Base-by-base conservation (phyloP, 2,797 vertebrate species). In the Lindbergichthys nudifrons region DNA sequence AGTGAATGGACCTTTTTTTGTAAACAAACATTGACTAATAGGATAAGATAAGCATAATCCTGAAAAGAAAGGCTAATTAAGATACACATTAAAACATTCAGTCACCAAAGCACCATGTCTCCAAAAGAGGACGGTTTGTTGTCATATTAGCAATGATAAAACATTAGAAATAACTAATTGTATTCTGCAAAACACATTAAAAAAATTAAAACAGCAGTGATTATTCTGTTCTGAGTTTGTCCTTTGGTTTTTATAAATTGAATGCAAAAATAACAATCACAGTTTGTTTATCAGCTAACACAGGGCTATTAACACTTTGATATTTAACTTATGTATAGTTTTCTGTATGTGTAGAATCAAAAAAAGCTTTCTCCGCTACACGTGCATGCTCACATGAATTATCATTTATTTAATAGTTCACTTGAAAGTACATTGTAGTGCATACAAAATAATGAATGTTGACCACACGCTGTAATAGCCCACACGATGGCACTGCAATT, bases 11-110 rank as follows among this genome's bases (percentile, higher is more conserved):
- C 39, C 56, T 39, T 36, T 12, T 58, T 11, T 54, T 58, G 15
- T 42, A 26, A 26, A 36, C n/a, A 46, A 57, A 41, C 50, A 23
- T 50, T 43, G n/a, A 50, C 51, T 61, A 48, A 26, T 26, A 26
- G 26, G 26, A 26, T 26, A 19, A 21, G 15, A 13, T 54, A 21
- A 64, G 23, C 70, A 69, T 46, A 64, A 12, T 70, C 23, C 21
- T 70, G 26, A 21, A 64, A 64, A 30, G 11, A 46, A 12, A 75
- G 7, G n/a, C 10, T 43, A n/a, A 45, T 73, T 23, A 19, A 21
- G 41, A 45, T 45, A 5, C 58, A 45, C 42, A 26, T 62, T 4
- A 42, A 39, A 59, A 41, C 26, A 56, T 60, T 43, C 2, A 36
- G 5, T 54, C 11, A 36, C 18, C 16, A 42, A 9, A 45, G 6